These are phyloP conservation scores for Agapetus fuscipes DNA, from an alignment of 2,888 invertebrate genomes.

Conservation along the genomic window DNA sequence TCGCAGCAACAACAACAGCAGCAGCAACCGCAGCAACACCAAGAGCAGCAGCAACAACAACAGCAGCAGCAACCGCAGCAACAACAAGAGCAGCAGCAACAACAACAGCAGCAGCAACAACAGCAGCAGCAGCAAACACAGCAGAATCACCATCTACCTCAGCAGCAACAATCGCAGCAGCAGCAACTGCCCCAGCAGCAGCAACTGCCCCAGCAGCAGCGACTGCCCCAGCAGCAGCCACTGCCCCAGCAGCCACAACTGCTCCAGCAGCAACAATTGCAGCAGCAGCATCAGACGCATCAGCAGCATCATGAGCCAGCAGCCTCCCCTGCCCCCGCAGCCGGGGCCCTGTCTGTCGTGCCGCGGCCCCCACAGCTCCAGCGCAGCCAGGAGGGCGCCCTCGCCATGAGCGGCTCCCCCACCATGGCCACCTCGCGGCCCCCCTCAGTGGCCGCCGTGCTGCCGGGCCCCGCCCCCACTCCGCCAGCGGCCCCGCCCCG, in stretches of 20 bases:
- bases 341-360: constrained; percentile 22
- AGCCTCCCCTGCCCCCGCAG: neutral
- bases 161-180: constrained; percentile 22
- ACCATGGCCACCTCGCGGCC: constrained; percentile 30
- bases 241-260: too few relatives aligned
- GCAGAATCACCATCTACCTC: constrained; percentile 17
- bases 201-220: too few relatives aligned
- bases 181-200: constrained; percentile 14
- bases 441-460: constrained; percentile 38
- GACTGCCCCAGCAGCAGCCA: too few relatives aligned
- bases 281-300: too few relatives aligned
- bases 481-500: constrained; percentile 36
- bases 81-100: constrained; percentile 18
- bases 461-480: too few relatives aligned
- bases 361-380: constrained; percentile 32
- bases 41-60: constrained; percentile 14
- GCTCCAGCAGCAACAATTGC: too few relatives aligned
- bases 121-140: constrained; percentile 21
- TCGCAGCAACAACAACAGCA: constrained; percentile 10
- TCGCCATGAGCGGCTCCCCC: constrained; percentile 31
- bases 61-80: constrained; percentile 22
- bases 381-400: constrained; percentile 22
- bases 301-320: neutral
- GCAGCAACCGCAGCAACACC: constrained; percentile 22
- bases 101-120: constrained; percentile 18